Percentiles rank a stretch among this genome's conserved stretches.
Evolutionary conservation across 1,140 invertebrate species (phyloP).

Genomic region (Teleopsis dalmanni): DNA sequence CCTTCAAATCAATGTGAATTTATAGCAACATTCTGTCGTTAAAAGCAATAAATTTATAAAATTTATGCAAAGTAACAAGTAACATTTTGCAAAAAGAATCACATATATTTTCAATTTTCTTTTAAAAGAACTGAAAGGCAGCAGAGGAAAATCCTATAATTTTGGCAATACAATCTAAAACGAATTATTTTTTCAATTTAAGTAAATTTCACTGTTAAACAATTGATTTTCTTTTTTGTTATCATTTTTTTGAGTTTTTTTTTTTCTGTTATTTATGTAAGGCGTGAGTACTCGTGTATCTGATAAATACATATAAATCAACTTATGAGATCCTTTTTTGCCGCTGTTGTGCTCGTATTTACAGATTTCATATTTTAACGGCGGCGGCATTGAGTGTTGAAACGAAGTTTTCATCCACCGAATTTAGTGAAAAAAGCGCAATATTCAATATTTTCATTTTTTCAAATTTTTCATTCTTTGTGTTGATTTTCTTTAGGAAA

Average conservation of each 20-base stretch:
- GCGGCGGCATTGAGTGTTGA: neutral
- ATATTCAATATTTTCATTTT: neutral
- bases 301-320: neutral
- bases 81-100: too few relatives aligned
- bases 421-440: conserved; percentile 1
- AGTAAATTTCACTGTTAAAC: conserved; percentile 3
- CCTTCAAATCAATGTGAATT: too few relatives aligned
- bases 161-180: conserved; percentile 5
- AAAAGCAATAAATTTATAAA: too few relatives aligned
- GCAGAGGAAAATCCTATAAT: neutral
- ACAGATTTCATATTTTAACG: neutral
- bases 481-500: too few relatives aligned
- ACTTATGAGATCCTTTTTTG: neutral
- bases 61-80: too few relatives aligned
- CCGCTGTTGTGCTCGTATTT: neutral
- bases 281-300: too few relatives aligned
- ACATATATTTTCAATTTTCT: too few relatives aligned
- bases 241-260: neutral
- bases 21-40: too few relatives aligned
- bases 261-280: too few relatives aligned
- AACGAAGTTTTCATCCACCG: conserved; percentile 1
- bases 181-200: conserved; percentile 11
- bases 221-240: conserved; percentile 7
- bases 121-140: neutral
- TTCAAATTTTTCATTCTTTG: conserved; percentile 3